Conservation (phyloP, 2,113 vertebrate genomes). For the Seriola dumerili region DNA sequence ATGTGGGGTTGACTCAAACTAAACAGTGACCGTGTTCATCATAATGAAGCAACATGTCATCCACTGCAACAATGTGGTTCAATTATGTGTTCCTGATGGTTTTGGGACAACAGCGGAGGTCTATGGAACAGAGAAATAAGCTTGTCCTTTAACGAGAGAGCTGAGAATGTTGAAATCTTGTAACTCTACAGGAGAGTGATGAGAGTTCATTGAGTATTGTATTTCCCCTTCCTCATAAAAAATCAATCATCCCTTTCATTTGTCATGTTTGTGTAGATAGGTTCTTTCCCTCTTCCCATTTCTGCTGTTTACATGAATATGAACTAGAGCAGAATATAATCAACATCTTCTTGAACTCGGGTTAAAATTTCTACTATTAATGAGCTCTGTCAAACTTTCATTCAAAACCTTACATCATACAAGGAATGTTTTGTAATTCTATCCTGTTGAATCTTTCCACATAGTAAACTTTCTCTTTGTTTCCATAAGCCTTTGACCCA, state of each 20-base stretch:
- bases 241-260: constrained; percentile 19
- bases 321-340: constrained; percentile 12
- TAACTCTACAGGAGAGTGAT: background rate
- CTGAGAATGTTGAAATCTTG: background rate
- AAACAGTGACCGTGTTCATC: background rate
- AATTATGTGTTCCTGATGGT: too few relatives aligned
- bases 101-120: background rate
- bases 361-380: constrained; percentile 32
- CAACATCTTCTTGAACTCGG: constrained; percentile 14
- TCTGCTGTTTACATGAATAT: constrained; percentile 42
- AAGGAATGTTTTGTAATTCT: constrained; percentile 55
- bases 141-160: background rate
- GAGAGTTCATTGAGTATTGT: constrained; percentile 5
- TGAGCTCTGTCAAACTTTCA: constrained; percentile 54
- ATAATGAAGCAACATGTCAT: background rate
- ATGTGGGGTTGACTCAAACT: background rate
- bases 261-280: constrained; percentile 25
- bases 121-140: background rate
- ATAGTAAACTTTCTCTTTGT: constrained; percentile 61
- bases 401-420: constrained; percentile 52
- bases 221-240: background rate
- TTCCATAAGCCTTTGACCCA: constrained; percentile 49
- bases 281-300: constrained; percentile 7
- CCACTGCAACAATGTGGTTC: background rate
- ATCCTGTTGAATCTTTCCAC: constrained; percentile 41